Evolutionary conservation across 2,888 invertebrate genomes (phyloP).

Genomic region (Acanthosepion esculentum): DNA sequence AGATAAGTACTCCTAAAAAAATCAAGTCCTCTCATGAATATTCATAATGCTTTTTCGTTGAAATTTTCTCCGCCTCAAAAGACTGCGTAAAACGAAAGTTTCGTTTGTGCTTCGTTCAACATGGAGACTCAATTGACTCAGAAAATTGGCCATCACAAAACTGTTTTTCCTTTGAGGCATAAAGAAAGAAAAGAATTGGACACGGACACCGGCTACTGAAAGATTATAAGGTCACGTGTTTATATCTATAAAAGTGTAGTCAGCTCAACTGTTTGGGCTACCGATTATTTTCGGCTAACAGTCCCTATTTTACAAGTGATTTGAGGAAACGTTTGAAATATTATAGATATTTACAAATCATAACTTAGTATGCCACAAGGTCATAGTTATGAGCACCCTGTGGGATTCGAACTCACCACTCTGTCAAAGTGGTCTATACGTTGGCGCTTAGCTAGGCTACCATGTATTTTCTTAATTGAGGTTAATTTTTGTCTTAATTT

Average conservation of each 20-base stretch:
- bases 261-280: background rate
- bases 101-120: background rate
- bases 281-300: no score
- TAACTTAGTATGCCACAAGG: no score
- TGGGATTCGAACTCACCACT: no score
- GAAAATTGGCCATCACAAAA: slow-evolving; percentile 33
- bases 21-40: background rate
- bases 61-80: background rate
- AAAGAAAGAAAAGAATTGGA: background rate
- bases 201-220: background rate
- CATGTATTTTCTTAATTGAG: no score
- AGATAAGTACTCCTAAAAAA: background rate
- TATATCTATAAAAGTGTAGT: background rate
- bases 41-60: background rate
- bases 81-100: background rate
- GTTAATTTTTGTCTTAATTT: no score
- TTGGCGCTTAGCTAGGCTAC: no score
- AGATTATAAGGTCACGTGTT: background rate
- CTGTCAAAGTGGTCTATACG: no score
- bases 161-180: background rate
- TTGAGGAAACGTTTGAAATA: no score
- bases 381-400: no score
- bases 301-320: no score
- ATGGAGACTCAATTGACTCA: slow-evolving; percentile 33
- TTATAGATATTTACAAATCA: no score